Evolutionary conservation across 2,113 vertebrate genomes (phyloP).

Genomic region (western clawed frog (Xenopus tropicalis)): UCB_Xtro_10.0 CM004449.2:51020501-51021000

Average conservation of each 20-base stretch:
- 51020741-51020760: constrained; percentile 1
- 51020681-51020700: not conserved
- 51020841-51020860: too few species aligned
- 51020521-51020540: too few species aligned
- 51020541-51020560: not conserved
- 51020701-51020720: not conserved
- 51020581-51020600: not conserved
- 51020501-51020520: too few species aligned
- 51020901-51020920: too few species aligned
- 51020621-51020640: not conserved
- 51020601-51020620: not conserved
- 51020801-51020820: too few species aligned
- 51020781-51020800: not conserved
- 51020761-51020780: not conserved
- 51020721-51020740: not conserved
- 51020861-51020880: too few species aligned
- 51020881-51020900: too few species aligned
- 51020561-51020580: not conserved
- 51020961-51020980: too few species aligned
- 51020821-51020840: too few species aligned
- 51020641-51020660: not conserved
- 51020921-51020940: too few species aligned
- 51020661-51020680: not conserved
- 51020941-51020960: too few species aligned
- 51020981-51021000: too few species aligned